These are phyloP conservation scores for Orcinus orca DNA, from an alignment of 2,113 vertebrate genomes.

Conservation along the genomic window DNA sequence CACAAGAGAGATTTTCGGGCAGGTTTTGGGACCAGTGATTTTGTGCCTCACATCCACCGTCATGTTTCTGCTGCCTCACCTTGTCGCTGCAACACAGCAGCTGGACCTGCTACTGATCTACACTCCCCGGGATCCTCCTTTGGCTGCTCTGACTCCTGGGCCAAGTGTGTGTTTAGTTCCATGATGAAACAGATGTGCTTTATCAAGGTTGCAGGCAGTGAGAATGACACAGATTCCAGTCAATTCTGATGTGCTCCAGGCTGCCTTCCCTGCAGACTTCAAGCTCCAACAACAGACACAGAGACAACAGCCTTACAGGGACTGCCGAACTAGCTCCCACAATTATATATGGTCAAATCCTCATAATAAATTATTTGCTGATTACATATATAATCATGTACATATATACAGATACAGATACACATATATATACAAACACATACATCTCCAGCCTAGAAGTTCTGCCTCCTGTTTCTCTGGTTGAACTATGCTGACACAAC, in stretches of 20 bases:
- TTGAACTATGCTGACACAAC: neutral
- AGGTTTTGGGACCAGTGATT: neutral
- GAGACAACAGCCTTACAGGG: neutral
- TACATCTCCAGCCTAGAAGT: neutral
- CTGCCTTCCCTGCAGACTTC: neutral
- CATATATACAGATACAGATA: neutral
- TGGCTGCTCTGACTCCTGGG: neutral
- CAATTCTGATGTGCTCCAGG: neutral
- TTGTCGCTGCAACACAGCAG: neutral
- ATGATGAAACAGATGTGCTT: neutral
- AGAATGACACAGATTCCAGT: neutral
- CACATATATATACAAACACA: neutral
- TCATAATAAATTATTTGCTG: neutral
- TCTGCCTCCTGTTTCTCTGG: neutral
- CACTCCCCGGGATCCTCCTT: neutral
- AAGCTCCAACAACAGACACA: neutral
- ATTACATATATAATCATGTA: neutral
- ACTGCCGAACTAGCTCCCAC: neutral
- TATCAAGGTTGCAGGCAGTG: neutral
- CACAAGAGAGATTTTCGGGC: neutral
- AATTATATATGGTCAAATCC: fast-evolving
- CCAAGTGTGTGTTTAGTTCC: neutral
- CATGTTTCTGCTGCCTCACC: neutral
- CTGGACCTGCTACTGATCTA: neutral
- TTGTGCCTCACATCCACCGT: fast-evolving